Percentiles rank a stretch among this genome's conserved stretches.
These are phyloP conservation scores for Drosophila ercepeae DNA, from an alignment of 1,140 invertebrate species.

Conservation along the genomic window DNA sequence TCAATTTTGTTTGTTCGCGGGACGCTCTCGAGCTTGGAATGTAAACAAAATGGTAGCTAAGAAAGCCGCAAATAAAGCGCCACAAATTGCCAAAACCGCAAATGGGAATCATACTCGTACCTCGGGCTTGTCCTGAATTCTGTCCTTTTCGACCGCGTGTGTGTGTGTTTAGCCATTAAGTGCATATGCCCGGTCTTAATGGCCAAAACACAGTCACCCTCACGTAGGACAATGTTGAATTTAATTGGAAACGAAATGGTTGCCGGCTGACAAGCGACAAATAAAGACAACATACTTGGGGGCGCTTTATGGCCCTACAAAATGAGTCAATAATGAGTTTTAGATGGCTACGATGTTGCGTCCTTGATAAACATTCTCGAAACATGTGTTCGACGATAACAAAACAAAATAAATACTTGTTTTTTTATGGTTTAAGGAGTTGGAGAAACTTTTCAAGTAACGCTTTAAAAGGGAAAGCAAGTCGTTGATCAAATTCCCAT, in stretches of 20 bases:
- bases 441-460: background rate
- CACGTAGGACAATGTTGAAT: constrained; percentile 9
- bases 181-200: constrained; percentile 71
- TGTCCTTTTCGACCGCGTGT: constrained; percentile 5
- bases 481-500: constrained; percentile 8
- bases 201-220: constrained; percentile 16
- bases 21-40: constrained; percentile 47
- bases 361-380: constrained; percentile 36
- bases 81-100: constrained; percentile 54
- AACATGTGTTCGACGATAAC: constrained; percentile 52
- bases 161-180: constrained; percentile 66
- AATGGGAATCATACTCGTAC: constrained; percentile 21
- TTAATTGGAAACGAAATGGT: constrained; percentile 76
- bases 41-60: constrained; percentile 55
- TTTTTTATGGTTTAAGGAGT: background rate
- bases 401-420: constrained; percentile 7
- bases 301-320: constrained; percentile 59
- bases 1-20: constrained; percentile 51
- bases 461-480: background rate
- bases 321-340: constrained; percentile 77
- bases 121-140: constrained; percentile 2
- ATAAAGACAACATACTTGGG: constrained; percentile 75
- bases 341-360: constrained; percentile 52
- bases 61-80: constrained; percentile 60
- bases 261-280: constrained; percentile 52